phyloP scores from a whole-genome alignment of 2,113 vertebrate genomes.

The Balaenoptera acutorostrata region DNA sequence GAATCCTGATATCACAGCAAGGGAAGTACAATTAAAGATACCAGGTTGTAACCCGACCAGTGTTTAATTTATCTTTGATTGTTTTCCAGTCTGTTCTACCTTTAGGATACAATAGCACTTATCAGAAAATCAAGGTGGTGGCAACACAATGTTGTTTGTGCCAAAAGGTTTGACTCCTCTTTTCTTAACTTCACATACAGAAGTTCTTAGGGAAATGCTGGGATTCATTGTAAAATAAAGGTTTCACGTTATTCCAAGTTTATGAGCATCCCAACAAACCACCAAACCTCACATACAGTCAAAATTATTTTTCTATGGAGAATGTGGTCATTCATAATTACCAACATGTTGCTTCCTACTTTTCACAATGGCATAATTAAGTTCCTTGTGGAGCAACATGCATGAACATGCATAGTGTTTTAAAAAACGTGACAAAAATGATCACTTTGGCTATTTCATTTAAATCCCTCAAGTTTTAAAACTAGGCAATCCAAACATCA shows the following conservation, averaged over 20 bases:
- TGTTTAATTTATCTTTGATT: neutral
- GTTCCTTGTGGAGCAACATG: neutral
- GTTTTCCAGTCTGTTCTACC: slow-evolving; percentile 1
- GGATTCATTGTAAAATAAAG: neutral
- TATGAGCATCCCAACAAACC: neutral
- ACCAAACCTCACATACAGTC: neutral
- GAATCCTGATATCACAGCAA: neutral
- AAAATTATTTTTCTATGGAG: neutral
- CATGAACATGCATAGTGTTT: neutral
- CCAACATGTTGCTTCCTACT: neutral
- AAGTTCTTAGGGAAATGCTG: neutral
- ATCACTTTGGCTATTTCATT: neutral
- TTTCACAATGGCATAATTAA: neutral
- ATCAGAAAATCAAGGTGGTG: neutral
- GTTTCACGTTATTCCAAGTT: neutral
- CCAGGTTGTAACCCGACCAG: neutral
- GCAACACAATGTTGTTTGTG: neutral
- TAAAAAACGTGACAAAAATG: neutral
- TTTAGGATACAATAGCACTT: neutral
- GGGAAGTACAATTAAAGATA: neutral
- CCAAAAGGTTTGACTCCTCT: neutral
- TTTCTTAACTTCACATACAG: neutral
- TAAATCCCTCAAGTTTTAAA: slow-evolving; percentile 9
- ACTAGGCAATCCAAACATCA: neutral
- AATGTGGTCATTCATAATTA: neutral